Percentiles rank a stretch among this genome's conserved stretches.
Evolutionary conservation across 92 coral and sea anemone species (phyloP).

Genomic region (Isaurus tuberculatus): DNA sequence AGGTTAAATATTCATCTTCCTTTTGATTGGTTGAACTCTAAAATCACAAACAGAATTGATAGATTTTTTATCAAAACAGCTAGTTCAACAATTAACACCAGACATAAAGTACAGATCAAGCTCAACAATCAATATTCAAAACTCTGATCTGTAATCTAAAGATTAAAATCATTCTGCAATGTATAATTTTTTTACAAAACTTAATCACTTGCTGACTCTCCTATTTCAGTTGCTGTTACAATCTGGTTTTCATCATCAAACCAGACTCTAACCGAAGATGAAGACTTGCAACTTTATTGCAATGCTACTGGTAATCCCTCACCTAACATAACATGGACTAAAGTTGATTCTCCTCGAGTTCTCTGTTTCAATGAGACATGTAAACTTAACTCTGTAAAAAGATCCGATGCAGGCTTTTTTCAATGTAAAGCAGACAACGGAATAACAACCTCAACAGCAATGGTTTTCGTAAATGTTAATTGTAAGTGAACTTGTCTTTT

Average conservation of each 20-base stretch:
- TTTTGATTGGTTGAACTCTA: no score
- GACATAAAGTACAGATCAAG: no score
- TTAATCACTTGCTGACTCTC: not conserved
- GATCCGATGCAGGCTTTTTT: not conserved
- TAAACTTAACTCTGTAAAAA: not conserved
- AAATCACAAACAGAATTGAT: no score
- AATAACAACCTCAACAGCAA: not conserved
- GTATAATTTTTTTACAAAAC: no score
- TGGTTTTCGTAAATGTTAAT: conserved; percentile 2
- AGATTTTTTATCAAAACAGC: no score
- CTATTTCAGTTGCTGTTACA: conserved; percentile 15
- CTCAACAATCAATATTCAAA: not conserved
- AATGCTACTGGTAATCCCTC: conserved; percentile 28
- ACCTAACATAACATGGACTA: conserved; percentile 31
- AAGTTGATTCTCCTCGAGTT: not conserved
- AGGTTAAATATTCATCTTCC: no score
- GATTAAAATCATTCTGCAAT: not conserved
- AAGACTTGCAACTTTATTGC: conserved; percentile 9
- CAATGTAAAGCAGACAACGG: conserved; percentile 34
- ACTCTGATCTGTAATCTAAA: not conserved
- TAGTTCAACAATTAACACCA: no score
- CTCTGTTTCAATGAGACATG: not conserved
- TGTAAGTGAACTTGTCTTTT: conserved; percentile 16
- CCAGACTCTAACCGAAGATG: conserved; percentile 15
- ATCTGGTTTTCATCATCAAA: conserved; percentile 11